Evolutionary conservation across 2,113 vertebrate genomes (phyloP).

Genomic region (Ovis canadensis): DNA sequence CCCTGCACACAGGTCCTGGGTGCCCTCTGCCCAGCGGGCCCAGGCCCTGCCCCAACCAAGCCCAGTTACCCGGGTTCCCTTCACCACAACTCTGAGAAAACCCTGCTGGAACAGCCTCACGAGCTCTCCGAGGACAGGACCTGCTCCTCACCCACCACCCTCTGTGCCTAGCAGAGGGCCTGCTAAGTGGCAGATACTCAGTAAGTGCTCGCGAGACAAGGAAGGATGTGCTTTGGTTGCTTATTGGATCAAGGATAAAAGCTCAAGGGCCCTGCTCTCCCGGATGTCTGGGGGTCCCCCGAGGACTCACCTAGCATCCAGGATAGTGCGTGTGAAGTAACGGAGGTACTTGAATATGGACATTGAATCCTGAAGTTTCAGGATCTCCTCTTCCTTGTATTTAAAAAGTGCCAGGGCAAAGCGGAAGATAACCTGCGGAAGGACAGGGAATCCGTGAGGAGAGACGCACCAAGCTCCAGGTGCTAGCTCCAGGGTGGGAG

Average conservation of each 20-base stretch:
- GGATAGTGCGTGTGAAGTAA: slow-evolving; percentile 91
- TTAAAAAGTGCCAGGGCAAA: slow-evolving; percentile 96
- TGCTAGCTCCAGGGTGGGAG: rapidly evolving
- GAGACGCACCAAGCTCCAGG: not conserved
- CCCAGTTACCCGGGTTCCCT: not conserved
- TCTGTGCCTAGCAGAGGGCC: too few relatives aligned
- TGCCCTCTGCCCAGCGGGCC: not conserved
- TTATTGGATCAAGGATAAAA: not conserved
- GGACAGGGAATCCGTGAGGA: rapidly evolving
- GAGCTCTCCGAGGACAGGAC: too few relatives aligned
- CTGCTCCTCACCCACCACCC: not conserved
- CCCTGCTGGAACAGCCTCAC: rapidly evolving
- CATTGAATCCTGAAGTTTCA: slow-evolving; percentile 92
- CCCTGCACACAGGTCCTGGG: not conserved
- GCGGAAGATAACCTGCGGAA: slow-evolving; percentile 93
- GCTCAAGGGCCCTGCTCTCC: not conserved
- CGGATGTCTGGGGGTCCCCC: rapidly evolving
- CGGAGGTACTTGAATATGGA: slow-evolving; percentile 96
- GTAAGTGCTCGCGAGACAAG: rapidly evolving
- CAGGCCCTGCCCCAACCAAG: not conserved
- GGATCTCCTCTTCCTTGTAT: slow-evolving; percentile 95
- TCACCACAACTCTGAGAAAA: too few relatives aligned
- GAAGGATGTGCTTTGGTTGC: rapidly evolving
- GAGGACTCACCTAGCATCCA: slow-evolving; percentile 89
- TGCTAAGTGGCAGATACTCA: rapidly evolving